Evolutionary conservation across 2,113 vertebrate genomes (phyloP), one percentile per base, ranked within the genome.

Genomic region (Stigmatopora nigra): DNA sequence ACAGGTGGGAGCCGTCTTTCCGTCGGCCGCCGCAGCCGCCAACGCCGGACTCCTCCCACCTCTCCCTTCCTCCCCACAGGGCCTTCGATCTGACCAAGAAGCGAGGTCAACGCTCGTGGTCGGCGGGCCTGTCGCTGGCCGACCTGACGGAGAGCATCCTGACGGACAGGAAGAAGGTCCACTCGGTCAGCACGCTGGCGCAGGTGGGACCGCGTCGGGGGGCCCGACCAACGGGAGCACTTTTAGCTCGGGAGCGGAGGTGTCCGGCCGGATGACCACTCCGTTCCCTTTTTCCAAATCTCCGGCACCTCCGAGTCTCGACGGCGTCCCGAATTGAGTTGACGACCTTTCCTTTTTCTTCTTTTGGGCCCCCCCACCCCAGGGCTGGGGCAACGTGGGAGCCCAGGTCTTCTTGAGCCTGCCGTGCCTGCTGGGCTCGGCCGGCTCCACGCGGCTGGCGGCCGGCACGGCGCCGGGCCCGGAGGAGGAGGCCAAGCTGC

Each of bases 321-420:
- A 10, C 7, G 2, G 49, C 20, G 22, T 5, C 22, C n/a, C 3
- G 13, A 15, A 3, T 56, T 56, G 9, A 53, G 12, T 22, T 11
- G 51, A 45, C 8, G 6, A n/a, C 14, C 1, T 38, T 19, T 38
- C n/a, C n/a, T n/a, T n/a, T n/a, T n/a, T n/a, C n/a, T n/a, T n/a
- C n/a, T 61, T 46, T 7, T 61, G n/a, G 7, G 51, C 7, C 13
- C n/a, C n/a, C n/a, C n/a, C n/a, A n/a, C n/a, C n/a, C n/a, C n/a
- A 98, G 95, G 94, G 93, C 11, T 93, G 88, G 83, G 90, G 89
- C 19, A 91, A 83, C 70, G 92, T 96, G 61, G 89, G 91, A 14
- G 83, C 82, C 1, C 94, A 98, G 77, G 95, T 97, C 25, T 99
- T 98, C 87, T 87, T 99, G 85, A 98, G 96, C 76, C 78, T 98